These are phyloP conservation scores for Hylaea fasciaria DNA, from an alignment of 2,888 invertebrate genomes.

Conservation along the genomic window DNA sequence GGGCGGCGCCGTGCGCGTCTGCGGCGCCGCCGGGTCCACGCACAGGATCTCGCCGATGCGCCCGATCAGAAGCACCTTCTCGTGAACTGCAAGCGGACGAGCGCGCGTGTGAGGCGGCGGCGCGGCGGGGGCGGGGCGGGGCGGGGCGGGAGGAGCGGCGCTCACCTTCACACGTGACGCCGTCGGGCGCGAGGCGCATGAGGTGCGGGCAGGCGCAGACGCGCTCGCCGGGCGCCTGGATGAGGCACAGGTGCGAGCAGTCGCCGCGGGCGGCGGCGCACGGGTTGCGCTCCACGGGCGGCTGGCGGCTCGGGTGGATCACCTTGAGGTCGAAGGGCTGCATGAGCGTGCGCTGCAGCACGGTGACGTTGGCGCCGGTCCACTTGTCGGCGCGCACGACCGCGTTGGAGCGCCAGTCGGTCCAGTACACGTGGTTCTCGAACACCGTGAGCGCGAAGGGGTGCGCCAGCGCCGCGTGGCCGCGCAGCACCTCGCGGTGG, in stretches of 20 bases:
- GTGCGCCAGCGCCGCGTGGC: constrained; percentile 91
- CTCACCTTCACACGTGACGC: constrained; percentile 65
- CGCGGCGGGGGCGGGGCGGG: background rate
- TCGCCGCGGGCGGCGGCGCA: constrained; percentile 90
- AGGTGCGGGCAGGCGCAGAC: constrained; percentile 95
- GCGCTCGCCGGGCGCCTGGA: constrained; percentile 86
- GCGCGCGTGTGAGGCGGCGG: constrained; percentile 35
- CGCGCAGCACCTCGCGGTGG: constrained; percentile 88
- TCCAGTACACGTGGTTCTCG: constrained; percentile 96
- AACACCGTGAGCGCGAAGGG: constrained; percentile 95
- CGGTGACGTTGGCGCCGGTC: constrained; percentile 89
- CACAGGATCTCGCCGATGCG: constrained; percentile 92
- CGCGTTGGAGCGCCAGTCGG: constrained; percentile 95
- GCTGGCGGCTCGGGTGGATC: constrained; percentile 75
- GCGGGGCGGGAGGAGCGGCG: background rate
- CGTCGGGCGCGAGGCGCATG: constrained; percentile 89
- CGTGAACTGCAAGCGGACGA: constrained; percentile 85
- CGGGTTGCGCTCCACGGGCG: constrained; percentile 81
- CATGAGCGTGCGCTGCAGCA: constrained; percentile 92
- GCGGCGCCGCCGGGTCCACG: constrained; percentile 90
- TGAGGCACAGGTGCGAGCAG: constrained; percentile 92
- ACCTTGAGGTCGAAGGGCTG: constrained; percentile 96
- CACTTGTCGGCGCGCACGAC: constrained; percentile 95
- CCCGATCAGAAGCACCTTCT: constrained; percentile 91
- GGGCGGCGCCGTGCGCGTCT: constrained; percentile 92